Conservation (phyloP, 37 sponge, comb jelly and placozoan genomes). For the Cladorhizidae sp. region DNA sequence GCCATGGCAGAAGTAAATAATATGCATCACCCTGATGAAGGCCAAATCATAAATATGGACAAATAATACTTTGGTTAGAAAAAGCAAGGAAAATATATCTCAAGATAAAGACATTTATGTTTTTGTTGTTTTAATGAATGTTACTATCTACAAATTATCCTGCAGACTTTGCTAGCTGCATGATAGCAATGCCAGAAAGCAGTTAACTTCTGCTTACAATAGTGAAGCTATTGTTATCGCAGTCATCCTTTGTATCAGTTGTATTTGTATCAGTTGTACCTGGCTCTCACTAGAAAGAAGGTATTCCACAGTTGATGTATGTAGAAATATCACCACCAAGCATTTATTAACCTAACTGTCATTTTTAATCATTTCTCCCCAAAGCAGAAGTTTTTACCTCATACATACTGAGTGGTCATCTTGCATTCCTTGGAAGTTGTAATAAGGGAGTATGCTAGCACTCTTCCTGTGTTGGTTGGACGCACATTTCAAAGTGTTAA, state of each 20-base stretch:
- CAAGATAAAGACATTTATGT: background rate
- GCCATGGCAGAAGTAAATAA: no score
- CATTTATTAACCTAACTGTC: background rate
- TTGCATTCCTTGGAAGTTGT: background rate
- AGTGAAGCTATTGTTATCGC: no score
- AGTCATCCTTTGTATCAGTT: slow-evolving; percentile 83
- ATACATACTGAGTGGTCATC: no score
- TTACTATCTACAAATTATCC: slow-evolving; percentile 82
- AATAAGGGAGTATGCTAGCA: background rate
- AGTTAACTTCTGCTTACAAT: no score
- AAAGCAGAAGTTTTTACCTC: no score
- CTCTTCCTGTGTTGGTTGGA: background rate
- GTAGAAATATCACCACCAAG: background rate
- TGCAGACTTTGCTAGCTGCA: slow-evolving; percentile 73
- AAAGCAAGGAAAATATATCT: no score
- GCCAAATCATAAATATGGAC: no score
- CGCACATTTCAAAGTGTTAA: no score
- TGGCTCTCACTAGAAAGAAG: slow-evolving; percentile 83
- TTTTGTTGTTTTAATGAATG: background rate
- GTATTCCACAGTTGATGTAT: background rate
- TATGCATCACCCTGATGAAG: no score
- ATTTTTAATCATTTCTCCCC: background rate
- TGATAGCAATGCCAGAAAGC: no score
- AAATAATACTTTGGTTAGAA: no score
- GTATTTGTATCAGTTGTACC: no score